A percentile compares a stretch with the other conserved stretches of the same genome.
Conservation (phyloP, 2,113 vertebrate genomes). For the Platanista minor region DNA sequence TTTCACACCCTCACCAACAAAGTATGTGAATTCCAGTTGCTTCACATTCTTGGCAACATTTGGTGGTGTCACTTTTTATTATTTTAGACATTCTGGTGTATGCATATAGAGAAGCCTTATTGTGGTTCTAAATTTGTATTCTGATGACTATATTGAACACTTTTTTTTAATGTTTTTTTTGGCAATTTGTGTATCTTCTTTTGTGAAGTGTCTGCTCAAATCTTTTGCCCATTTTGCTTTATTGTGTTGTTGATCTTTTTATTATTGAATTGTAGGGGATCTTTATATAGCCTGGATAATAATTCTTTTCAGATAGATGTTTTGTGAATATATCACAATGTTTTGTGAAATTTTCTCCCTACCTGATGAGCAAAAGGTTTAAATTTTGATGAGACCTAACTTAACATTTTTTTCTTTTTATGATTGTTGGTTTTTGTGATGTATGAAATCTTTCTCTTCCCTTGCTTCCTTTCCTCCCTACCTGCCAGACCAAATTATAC, state of each 20-base stretch:
- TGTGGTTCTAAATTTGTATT: neutral
- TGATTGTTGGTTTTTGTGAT: neutral
- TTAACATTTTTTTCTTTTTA: neutral
- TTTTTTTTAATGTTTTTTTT: neutral
- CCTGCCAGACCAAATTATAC: neutral
- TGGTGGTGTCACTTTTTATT: neutral
- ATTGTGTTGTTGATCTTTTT: neutral
- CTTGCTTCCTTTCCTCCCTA: neutral
- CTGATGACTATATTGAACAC: neutral
- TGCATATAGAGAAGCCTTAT: neutral
- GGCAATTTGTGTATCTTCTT: neutral
- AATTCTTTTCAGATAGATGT: neutral
- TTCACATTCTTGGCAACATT: neutral
- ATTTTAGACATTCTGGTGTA: neutral
- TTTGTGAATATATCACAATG: neutral
- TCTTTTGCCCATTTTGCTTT: neutral
- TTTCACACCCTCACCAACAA: neutral
- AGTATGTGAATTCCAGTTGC: neutral
- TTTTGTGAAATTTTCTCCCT: neutral
- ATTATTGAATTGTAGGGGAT: neutral
- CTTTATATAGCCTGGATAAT: neutral
- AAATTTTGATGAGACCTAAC: neutral
- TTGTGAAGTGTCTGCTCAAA: neutral
- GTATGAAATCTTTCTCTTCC: neutral
- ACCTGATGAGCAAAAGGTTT: neutral